Evolutionary conservation across 2,113 vertebrate species (phyloP).

Genomic region (Uropsilus gracilis): DNA sequence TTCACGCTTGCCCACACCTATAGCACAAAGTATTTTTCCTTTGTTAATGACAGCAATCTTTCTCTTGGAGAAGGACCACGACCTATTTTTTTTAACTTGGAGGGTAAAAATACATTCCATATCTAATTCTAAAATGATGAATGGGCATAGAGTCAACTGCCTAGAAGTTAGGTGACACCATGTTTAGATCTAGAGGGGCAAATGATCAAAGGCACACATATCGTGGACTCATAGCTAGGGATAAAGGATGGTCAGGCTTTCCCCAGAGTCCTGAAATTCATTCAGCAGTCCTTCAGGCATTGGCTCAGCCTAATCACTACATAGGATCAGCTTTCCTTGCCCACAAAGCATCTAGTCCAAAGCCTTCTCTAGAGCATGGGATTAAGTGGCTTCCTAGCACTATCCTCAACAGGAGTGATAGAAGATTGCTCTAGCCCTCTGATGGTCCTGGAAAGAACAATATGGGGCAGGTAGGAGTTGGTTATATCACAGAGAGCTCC

Average conservation of each 20-base stretch:
- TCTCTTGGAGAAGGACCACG: slow-evolving; percentile 24
- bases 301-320: not conserved
- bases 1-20: not conserved
- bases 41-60: not conserved
- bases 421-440: not conserved
- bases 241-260: not conserved
- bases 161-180: not conserved
- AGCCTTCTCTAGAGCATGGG: not conserved
- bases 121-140: slow-evolving; percentile 25
- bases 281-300: not conserved
- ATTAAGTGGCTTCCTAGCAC: not conserved
- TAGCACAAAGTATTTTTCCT: not conserved
- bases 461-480: not conserved
- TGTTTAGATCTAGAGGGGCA: not conserved
- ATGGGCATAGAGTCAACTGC: not conserved
- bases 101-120: not conserved
- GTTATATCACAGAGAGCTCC: not conserved
- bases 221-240: not conserved
- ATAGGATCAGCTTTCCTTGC: not conserved
- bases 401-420: not conserved
- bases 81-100: slow-evolving; percentile 15
- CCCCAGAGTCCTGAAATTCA: not conserved
- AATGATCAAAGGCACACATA: not conserved
- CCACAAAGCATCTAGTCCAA: not conserved
- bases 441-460: not conserved